Base-by-base conservation (phyloP, 1,140 invertebrate species). In the Amphibalanus amphitrite region DNA sequence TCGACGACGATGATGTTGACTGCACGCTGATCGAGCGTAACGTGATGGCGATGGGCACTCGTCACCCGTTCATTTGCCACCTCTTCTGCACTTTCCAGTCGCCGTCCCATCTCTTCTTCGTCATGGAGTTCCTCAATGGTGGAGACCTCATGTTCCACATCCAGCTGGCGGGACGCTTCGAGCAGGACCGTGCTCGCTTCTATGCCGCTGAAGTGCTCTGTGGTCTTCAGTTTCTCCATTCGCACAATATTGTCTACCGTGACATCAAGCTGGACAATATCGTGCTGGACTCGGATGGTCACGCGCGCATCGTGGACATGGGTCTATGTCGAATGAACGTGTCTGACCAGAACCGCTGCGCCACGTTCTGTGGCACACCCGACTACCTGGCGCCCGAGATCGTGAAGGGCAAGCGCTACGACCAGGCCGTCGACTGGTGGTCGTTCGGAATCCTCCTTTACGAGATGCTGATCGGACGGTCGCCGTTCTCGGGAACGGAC, bases 121-220 rank as follows among this genome's bases (percentile, higher is more conserved):
- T 98, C 33, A 99, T 99, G 96, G 96, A 98, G 81, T 98, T 97
- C 79, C 84, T 98, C 64, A 98, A 97, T 80, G 97, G 97, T 25
- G 97, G 97, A 71, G 97, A 99, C 83, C 83, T 99, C 71, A 99
- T 99, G 97, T 99, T 98, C 81, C 96, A 98, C 82, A 98, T 99
- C 77, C 95, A 98, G 81, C 87, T 95, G 77, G 90, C 87, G 67
- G 92, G 95, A 8, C 85, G 93, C 30, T 99, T 99, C 82, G 86
- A 90, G 4, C 92, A 97, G 79, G 84, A 89, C 3, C 82, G 93
- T 71, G 92, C 93, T 3, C 85, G 92, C 69, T 98, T 98, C 82
- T 98, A 98, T 79, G 92, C 90, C 0, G 93, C 94, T 0, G 95
- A 98, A 85, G 97, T 98, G 69, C 89, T 94, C 73, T 95, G 91